Conservation (phyloP, 2,113 vertebrate species). For the Perognathus longimembris region DNA sequence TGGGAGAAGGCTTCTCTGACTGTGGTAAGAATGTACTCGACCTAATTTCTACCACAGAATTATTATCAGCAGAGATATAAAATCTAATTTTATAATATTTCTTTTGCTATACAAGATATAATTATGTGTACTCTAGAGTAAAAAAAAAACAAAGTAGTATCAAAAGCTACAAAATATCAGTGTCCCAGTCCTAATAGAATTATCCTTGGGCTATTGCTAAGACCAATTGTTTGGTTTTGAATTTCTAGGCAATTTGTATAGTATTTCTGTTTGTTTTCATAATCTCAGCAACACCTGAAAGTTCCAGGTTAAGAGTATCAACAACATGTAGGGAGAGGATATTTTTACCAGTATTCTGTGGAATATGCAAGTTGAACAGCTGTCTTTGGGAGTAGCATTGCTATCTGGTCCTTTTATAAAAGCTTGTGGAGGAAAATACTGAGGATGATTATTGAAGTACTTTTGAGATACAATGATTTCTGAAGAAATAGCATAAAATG, state of each 20-base stretch:
- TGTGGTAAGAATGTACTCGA: neutral
- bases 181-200: neutral
- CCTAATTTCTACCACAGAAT: slow-evolving; percentile 11
- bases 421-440: slow-evolving; percentile 25
- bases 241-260: neutral
- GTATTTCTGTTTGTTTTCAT: neutral
- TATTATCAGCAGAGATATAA: neutral
- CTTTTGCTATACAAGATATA: neutral
- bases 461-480: neutral
- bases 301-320: neutral
- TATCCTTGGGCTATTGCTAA: neutral
- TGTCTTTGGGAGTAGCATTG: neutral
- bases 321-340: neutral
- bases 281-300: neutral
- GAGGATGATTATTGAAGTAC: neutral
- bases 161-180: slow-evolving; percentile 1
- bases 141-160: neutral
- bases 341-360: neutral
- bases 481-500: neutral
- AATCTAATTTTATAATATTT: neutral
- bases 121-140: neutral
- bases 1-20: too few species aligned
- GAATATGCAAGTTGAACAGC: neutral
- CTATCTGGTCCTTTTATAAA: neutral
- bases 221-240: neutral